Base-by-base conservation (phyloP, 2,888 invertebrate species). In the Parapristionchus giblindavisi region DNA sequence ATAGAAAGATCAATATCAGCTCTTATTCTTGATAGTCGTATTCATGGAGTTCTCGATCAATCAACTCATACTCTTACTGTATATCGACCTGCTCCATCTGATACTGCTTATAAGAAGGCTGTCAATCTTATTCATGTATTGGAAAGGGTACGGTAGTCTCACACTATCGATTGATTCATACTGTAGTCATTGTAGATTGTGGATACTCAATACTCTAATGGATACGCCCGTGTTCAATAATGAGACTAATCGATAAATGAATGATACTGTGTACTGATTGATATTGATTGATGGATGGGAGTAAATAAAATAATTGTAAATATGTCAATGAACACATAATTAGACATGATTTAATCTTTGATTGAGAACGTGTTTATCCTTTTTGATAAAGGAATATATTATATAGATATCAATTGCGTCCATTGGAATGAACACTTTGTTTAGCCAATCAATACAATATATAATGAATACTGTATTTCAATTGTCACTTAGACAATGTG, bases 41-140 rank as follows among this genome's bases (percentile, higher is more conserved):
- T 66, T 32, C 32, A 38, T 24, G 70, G 70, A 70, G 70, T 70
- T 6, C 70, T 70, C 36, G 70, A 70, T 54, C 70, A 70, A 27
- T 70, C 70, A 17, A 38, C 52, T 52, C 52, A 43, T 38, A 70
- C 70, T 38, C 70, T 70, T 6, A 70, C 54, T 5, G 24, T 70
- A 52, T 54, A 70, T n/a, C 70, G 70, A 34, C 52, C 70, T 27
- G 36, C 70, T 14, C 38, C 70, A 36, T 36, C 52, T 38, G 70
- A 70, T 27, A 38, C 38, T 38, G 52, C 70, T 34, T 70, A 70
- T 38, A 52, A 70, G 54, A 70, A 70, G 70, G 70, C 70, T 14
- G 36, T 54, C 70, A 70, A 70, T 54, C 70, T 70, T 32, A 70
- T 70, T 14, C 52, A 38, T 24, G 38, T 43, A n/a, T 54, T 70